Base-by-base conservation (phyloP, 2,113 vertebrate genomes). In the Sterrhoptilus dennistouni region DNA sequence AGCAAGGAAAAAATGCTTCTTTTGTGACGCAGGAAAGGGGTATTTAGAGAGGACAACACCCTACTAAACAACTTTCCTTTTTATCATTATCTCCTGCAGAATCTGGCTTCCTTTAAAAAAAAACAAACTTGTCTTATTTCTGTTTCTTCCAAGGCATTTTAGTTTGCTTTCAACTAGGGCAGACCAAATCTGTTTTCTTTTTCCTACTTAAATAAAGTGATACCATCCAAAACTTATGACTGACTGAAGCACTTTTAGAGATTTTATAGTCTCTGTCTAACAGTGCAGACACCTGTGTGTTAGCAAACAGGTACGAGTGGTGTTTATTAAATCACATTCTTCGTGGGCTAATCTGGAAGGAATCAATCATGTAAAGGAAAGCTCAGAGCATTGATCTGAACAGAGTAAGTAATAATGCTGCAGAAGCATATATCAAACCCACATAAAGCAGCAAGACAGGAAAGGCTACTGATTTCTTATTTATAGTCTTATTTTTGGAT, bases 381-480 rank as follows among this genome's bases (percentile, higher is more conserved):
- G 94, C 98, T 98, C 97, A 96, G 93, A 97, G 92, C 97, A 98
- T 97, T 98, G 98, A 98, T 98, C 98, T 97, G 96, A 98, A 94
- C 81, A 77, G 82, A 97, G 96, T 98, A 98, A 98, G 96, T 98
- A 98, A 98, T 98, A 98, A 98, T 87, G 78, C 96, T 98, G 97
- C 97, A 96, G 96, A 98, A 98, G 96, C 92, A 97, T 98, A 97
- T 72, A 98, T 98, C 98, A 98, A 97, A 96, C 77, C 66, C 72
- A 93, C 83, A 96, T 97, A 98, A 98, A 97, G 89, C 89, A 96
- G 80, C 66, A 95, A 96, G 98, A 98, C 95, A 98, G 96, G 97
- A 98, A 98, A 97, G 95, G 95, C 96, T 94, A 97, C 95, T 97
- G 96, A 98, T 98, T 98, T 98, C 96, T 98, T 98, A 98, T 98